Evolutionary conservation across 2,113 vertebrate species (phyloP), one percentile per base, ranked within the genome.

Genomic region (Leptobrachium leishanense): DNA sequence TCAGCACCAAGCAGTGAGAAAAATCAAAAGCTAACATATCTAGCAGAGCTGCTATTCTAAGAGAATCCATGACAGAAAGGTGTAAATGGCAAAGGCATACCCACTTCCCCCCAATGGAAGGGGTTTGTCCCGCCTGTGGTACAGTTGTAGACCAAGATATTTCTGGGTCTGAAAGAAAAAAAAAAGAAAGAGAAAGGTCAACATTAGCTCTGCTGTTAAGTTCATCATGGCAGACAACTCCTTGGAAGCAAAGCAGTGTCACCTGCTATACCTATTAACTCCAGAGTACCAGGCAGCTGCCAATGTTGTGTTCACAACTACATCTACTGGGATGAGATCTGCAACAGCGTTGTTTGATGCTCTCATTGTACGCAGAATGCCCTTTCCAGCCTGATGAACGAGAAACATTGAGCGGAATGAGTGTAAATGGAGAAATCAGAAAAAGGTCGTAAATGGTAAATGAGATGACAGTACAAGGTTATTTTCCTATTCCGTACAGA

Each of bases 81-180:
- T 39, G 57, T 57, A 68, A 41, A 54, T 87, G 82, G 84, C 84
- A 0, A 81, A 0, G 57, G 83, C 98, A 87, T 98, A 99, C 98
- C 98, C 82, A 99, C 94, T 97, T 99, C 96, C 62, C 97, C 96
- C 98, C 98, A 99, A 89, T 90, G 95, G 85, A 99, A 99, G 53
- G 98, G 97, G 89, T 99, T 99, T 87, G 97, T 96, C 67, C 95
- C 94, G 42, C 98, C 97, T 3, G 97, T 98, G 3, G 98, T 99
- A 86, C 98, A 99, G 82, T 99, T 99, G 90, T 99, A 99, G 53
- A 99, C 94, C 85, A 97, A 88, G 68, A 98, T 88, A 86, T 92
- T 96, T 86, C 87, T 95, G 79, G 96, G 93, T 88, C 98, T 99
- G 89, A 3, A 80, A 73, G 4, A 39, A 79, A 62, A 39, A 82